Evolutionary conservation across 2,888 invertebrate species (phyloP).

Genomic region (Stenurella melanura): DNA sequence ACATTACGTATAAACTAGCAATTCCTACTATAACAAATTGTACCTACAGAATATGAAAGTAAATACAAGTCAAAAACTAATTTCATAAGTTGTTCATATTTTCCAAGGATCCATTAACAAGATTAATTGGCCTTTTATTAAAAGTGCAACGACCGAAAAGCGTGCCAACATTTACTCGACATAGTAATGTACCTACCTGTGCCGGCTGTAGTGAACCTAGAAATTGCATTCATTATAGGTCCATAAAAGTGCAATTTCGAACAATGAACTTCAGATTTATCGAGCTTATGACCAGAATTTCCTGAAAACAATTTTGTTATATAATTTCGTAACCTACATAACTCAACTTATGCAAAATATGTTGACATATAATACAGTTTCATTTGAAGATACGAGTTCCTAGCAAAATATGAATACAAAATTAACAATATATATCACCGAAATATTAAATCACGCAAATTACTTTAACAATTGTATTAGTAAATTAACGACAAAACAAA

Average conservation of each 20-base stretch:
- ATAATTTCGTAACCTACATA: not conserved
- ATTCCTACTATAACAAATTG: too few species aligned
- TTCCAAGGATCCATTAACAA: slow-evolving; percentile 19
- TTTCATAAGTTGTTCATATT: slow-evolving; percentile 6
- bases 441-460: too few species aligned
- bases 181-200: slow-evolving; percentile 42
- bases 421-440: too few species aligned
- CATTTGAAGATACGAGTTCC: too few species aligned
- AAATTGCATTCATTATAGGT: slow-evolving; percentile 48
- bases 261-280: slow-evolving; percentile 43
- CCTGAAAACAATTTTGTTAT: slow-evolving; percentile 18
- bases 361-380: too few species aligned
- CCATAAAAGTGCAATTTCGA: slow-evolving; percentile 53
- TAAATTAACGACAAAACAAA: too few species aligned
- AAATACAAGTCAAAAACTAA: not conserved
- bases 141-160: slow-evolving; percentile 45
- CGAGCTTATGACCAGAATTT: not conserved
- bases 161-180: slow-evolving; percentile 45
- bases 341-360: too few species aligned
- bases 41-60: not conserved
- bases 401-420: too few species aligned
- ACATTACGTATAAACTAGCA: too few species aligned
- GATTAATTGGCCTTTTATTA: slow-evolving; percentile 36
- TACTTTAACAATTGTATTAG: too few species aligned
- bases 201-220: slow-evolving; percentile 33